These are phyloP conservation scores for Forbesichthys agassizii DNA, from an alignment of 2,113 vertebrate genomes.

Conservation along the genomic window DNA sequence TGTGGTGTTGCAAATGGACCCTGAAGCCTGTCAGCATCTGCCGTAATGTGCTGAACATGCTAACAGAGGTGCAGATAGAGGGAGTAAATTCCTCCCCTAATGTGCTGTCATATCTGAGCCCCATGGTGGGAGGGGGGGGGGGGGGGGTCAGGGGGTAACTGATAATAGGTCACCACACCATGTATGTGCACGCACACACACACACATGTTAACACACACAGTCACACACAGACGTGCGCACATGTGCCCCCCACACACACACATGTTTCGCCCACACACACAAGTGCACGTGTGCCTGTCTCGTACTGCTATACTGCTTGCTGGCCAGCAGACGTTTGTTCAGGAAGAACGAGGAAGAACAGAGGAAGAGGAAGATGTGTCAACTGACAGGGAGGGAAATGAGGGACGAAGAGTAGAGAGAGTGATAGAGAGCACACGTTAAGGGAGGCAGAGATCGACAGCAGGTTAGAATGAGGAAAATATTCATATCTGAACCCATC, in stretches of 20 bases:
- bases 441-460: too few species aligned
- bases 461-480: too few species aligned
- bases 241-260: neutral
- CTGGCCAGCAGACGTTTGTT: too few species aligned
- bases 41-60: constrained; percentile 2
- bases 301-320: too few species aligned
- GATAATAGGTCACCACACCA: too few species aligned
- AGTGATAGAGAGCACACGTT: too few species aligned
- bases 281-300: neutral
- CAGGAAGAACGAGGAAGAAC: neutral
- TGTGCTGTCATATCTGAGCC: constrained; percentile 8
- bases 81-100: constrained; percentile 31
- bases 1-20: constrained; percentile 8
- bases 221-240: neutral
- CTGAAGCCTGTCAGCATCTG: constrained; percentile 14
- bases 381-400: too few species aligned
- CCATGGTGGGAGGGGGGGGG: neutral
- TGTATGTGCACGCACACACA: neutral
- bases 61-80: too few species aligned
- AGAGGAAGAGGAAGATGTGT: neutral
- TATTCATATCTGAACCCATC: too few species aligned
- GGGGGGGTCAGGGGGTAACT: too few species aligned
- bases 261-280: neutral
- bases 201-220: neutral
- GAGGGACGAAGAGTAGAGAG: too few species aligned